Evolutionary conservation across 2,888 invertebrate species (phyloP).

Genomic region (Steinernema carpocapsae): DNA sequence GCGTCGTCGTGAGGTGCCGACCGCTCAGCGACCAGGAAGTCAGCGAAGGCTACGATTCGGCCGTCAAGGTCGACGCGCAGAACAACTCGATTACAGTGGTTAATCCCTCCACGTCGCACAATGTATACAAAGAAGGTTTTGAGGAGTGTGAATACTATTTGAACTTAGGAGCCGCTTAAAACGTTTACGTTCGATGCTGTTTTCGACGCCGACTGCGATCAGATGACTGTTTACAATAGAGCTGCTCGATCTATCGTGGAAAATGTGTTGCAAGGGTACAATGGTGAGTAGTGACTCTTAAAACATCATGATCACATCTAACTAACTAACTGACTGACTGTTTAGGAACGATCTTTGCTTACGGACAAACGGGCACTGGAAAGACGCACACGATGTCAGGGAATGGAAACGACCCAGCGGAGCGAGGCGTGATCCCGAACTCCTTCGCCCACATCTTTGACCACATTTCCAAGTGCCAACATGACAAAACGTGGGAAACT

Average conservation of each 20-base stretch:
- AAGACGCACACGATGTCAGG: slow-evolving; percentile 99
- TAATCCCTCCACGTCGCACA: slow-evolving; percentile 38
- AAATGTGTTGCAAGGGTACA: slow-evolving; percentile 91
- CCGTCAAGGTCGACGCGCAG: slow-evolving; percentile 75
- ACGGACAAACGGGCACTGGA: slow-evolving; percentile 84
- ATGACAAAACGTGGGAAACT: slow-evolving; percentile 81
- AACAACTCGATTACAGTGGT: slow-evolving; percentile 46
- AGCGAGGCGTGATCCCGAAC: slow-evolving; percentile 95
- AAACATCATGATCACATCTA: no score
- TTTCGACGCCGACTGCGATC: slow-evolving; percentile 82
- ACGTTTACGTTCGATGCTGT: slow-evolving; percentile 93
- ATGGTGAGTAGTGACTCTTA: slow-evolving; percentile 81
- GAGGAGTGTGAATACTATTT: slow-evolving; percentile 9
- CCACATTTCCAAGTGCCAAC: slow-evolving; percentile 90
- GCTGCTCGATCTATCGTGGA: slow-evolving; percentile 95
- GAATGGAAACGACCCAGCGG: slow-evolving; percentile 82
- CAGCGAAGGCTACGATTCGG: slow-evolving; percentile 77
- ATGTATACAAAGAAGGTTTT: neutral
- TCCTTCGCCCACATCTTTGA: slow-evolving; percentile 98
- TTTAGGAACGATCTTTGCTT: slow-evolving; percentile 75
- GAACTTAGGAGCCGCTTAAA: slow-evolving; percentile 75
- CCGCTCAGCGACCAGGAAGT: slow-evolving; percentile 88
- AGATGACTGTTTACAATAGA: slow-evolving; percentile 89
- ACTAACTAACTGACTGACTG: no score
- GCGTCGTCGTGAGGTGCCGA: slow-evolving; percentile 90